Evolutionary conservation across 92 coral and sea anemone genomes (phyloP).

Genomic region (Siderastrea siderea): DNA sequence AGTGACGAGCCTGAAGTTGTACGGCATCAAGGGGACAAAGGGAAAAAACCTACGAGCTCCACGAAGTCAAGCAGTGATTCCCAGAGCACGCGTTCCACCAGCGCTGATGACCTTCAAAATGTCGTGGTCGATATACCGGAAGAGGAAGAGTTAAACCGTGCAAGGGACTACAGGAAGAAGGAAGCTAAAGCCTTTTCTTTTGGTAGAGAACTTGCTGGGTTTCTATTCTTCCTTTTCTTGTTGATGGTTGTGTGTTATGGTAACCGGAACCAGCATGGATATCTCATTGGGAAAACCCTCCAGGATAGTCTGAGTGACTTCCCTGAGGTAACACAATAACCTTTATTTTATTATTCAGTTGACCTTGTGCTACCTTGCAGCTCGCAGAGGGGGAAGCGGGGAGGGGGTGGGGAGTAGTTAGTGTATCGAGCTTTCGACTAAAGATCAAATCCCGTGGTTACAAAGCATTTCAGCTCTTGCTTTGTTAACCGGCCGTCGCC

Average conservation of each 20-base stretch:
- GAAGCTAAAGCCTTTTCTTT: constrained; percentile 74
- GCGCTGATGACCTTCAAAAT: neutral
- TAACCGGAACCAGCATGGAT: constrained; percentile 70
- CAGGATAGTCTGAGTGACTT: constrained; percentile 65
- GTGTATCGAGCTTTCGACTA: no score
- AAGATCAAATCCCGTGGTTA: no score
- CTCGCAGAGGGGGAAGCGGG: no score
- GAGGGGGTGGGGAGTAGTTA: no score
- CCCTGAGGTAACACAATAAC: constrained; percentile 47
- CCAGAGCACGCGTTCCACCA: neutral
- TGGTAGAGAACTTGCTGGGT: constrained; percentile 42
- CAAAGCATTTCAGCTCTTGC: no score
- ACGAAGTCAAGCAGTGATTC: neutral
- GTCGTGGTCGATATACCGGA: constrained; percentile 23
- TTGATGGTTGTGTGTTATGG: constrained; percentile 81
- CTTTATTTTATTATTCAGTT: no score
- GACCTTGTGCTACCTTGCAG: no score
- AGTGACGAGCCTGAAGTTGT: neutral
- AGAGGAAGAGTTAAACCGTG: constrained; percentile 44
- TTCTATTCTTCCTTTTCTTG: constrained; percentile 56
- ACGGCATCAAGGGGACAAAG: neutral
- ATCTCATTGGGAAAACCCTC: constrained; percentile 55
- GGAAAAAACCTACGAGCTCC: neutral
- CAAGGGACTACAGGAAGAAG: constrained; percentile 63
- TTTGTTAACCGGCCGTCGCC: no score